phyloP scores from a whole-genome alignment of 1,140 invertebrate genomes.

The Magallana ariakensis region DNA sequence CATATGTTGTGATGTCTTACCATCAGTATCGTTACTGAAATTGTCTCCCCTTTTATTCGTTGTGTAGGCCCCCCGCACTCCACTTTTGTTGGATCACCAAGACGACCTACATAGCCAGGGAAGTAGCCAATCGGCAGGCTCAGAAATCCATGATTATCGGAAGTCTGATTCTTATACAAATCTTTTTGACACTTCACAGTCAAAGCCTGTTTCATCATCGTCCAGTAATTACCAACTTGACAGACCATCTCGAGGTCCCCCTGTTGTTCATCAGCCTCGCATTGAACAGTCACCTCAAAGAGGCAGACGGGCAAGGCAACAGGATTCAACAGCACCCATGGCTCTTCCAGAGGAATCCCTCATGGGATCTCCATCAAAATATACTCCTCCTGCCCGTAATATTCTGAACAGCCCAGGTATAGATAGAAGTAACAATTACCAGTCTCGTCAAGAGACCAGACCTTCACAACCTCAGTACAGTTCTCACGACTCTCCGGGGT shows the following conservation, averaged over 20 bases:
- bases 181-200: conserved; percentile 86
- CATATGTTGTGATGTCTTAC: conserved; percentile 56
- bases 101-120: conserved; percentile 84
- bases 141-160: conserved; percentile 75
- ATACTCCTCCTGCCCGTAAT: conserved; percentile 48
- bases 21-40: conserved; percentile 49
- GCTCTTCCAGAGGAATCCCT: conserved; percentile 70
- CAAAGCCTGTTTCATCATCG: conserved; percentile 59
- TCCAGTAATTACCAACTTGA: conserved; percentile 54
- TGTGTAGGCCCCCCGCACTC: conserved; percentile 62
- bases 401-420: conserved; percentile 67
- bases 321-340: conserved; percentile 62
- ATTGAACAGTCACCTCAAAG: conserved; percentile 50
- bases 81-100: conserved; percentile 60
- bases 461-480: conserved; percentile 13
- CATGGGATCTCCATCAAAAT: conserved; percentile 49
- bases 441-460: conserved; percentile 24
- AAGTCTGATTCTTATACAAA: conserved; percentile 94
- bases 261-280: conserved; percentile 50
- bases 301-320: conserved; percentile 44
- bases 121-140: conserved; percentile 82
- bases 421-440: conserved; percentile 40
- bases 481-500: conserved; percentile 17
- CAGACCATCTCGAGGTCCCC: conserved; percentile 46
- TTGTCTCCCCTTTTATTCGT: conserved; percentile 52